phyloP scores from a whole-genome alignment of 2,113 vertebrate genomes.

The Thomomys bottae region DNA sequence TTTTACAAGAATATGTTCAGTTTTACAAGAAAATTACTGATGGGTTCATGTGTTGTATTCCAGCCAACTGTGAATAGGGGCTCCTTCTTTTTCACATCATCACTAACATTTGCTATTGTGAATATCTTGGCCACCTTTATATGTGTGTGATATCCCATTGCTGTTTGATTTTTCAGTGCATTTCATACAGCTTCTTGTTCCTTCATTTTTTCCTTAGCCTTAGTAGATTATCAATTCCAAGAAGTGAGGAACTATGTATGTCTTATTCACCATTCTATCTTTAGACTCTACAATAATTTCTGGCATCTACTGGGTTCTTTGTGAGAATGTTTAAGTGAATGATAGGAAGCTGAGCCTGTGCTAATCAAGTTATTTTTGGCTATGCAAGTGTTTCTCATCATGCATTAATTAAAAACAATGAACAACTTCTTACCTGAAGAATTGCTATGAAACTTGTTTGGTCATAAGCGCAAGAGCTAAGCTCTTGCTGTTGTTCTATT shows the following conservation, averaged over 20 bases:
- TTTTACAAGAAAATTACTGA: neutral
- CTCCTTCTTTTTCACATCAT: neutral
- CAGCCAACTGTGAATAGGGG: neutral
- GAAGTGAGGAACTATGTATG: neutral
- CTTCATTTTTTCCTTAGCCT: neutral
- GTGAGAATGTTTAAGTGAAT: neutral
- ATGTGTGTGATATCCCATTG: neutral
- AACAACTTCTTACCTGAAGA: neutral
- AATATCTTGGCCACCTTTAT: neutral
- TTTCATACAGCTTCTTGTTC: neutral
- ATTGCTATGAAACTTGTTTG: neutral
- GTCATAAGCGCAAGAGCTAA: neutral
- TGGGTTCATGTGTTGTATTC: neutral
- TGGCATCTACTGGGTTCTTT: neutral
- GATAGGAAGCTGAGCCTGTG: neutral
- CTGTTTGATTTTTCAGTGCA: neutral
- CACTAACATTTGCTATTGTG: neutral
- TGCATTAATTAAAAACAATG: neutral
- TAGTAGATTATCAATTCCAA: neutral
- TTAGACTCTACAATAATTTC: neutral
- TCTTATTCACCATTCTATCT: neutral
- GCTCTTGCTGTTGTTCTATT: neutral
- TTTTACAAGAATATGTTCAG: neutral
- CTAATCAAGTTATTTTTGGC: neutral
- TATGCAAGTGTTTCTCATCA: conserved; percentile 20